phyloP scores from a whole-genome alignment of 2,797 vertebrate species.

The Ficedula albicollis region DNA sequence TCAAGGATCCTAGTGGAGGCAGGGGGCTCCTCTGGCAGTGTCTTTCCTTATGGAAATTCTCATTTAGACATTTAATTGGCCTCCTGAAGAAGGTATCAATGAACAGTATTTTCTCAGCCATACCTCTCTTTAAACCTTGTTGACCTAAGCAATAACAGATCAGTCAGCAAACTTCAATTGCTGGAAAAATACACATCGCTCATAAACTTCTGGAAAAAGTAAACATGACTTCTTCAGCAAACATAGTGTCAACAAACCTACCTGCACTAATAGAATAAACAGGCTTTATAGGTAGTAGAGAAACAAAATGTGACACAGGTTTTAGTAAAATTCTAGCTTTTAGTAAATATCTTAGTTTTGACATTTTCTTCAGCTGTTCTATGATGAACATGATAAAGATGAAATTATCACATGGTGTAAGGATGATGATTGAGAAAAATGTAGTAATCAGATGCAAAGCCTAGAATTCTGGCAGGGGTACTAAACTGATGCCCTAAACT shows the following conservation, averaged over 20 bases:
- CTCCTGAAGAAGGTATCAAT: background rate
- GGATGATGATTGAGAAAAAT: background rate
- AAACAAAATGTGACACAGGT: background rate
- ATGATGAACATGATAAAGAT: background rate
- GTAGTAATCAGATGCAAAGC: background rate
- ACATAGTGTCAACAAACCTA: background rate
- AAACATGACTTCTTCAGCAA: background rate
- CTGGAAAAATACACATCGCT: background rate
- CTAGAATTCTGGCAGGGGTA: background rate
- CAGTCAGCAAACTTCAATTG: background rate
- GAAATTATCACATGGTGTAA: background rate
- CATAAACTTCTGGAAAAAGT: background rate
- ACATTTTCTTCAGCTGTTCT: background rate
- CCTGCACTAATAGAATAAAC: background rate
- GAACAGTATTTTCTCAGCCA: background rate
- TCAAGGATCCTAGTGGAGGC: background rate
- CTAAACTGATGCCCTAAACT: background rate
- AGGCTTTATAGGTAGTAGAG: background rate
- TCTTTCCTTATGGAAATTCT: background rate
- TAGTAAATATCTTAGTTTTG: background rate
- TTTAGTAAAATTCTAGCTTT: background rate
- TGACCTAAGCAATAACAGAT: background rate
- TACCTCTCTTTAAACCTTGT: background rate
- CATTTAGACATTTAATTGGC: background rate
- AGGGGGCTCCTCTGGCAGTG: background rate